A percentile compares a stretch with the other conserved stretches of the same genome.
Conservation (phyloP, 2,888 invertebrate genomes). For the Amitus sp. region DNA sequence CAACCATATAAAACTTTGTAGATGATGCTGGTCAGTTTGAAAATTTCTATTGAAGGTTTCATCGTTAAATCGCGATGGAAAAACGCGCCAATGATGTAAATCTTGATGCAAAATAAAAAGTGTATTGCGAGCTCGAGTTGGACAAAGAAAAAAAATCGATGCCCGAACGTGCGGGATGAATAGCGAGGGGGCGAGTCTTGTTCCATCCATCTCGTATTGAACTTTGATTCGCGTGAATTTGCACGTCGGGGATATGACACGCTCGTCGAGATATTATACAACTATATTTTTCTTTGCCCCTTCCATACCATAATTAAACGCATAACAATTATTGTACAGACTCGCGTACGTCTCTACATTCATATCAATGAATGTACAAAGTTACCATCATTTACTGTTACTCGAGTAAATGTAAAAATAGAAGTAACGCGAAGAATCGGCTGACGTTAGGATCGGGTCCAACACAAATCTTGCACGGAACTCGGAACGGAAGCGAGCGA, state of each 20-base stretch:
- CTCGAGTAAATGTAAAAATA: conserved; percentile 42
- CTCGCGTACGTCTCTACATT: conserved; percentile 34
- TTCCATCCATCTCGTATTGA: conserved; percentile 37
- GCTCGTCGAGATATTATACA: conserved; percentile 31
- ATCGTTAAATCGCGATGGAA: too few species aligned
- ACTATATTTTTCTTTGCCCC: conserved; percentile 17
- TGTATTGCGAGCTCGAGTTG: conserved; percentile 1
- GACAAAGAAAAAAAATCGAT: too few species aligned
- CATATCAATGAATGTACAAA: conserved; percentile 35
- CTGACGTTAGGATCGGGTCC: conserved; percentile 34
- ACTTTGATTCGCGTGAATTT: conserved; percentile 33
- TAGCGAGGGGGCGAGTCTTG: too few species aligned
- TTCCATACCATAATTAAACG: conserved; percentile 20
- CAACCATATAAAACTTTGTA: too few species aligned
- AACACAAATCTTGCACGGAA: conserved; percentile 36
- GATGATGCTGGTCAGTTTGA: too few species aligned
- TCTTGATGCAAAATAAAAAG: too few species aligned
- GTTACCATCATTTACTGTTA: conserved; percentile 44
- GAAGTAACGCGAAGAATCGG: conserved; percentile 39
- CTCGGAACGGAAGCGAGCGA: conserved; percentile 29
- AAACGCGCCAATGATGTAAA: too few species aligned
- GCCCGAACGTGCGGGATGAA: too few species aligned
- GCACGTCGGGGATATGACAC: conserved; percentile 37
- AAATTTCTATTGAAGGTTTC: too few species aligned
- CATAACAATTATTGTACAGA: conserved; percentile 42